Conservation (phyloP, 2,113 vertebrate species). For the Sinosuthora webbiana region DNA sequence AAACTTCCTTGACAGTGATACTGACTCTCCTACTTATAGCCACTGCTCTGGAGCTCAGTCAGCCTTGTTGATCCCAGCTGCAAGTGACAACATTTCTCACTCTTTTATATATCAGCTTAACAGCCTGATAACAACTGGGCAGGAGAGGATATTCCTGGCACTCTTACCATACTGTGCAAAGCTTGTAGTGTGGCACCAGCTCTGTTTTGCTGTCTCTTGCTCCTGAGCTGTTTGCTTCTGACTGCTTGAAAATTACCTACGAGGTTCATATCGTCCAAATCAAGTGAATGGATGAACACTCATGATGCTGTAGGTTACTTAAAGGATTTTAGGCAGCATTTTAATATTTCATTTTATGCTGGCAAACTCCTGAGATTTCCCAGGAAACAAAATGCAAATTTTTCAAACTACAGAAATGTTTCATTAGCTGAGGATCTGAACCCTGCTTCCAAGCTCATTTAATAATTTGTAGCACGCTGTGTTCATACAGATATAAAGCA, state of each 20-base stretch:
- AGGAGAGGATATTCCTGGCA: conserved; percentile 26
- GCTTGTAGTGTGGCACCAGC: background rate
- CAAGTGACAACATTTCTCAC: conserved; percentile 61
- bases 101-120: conserved; percentile 48
- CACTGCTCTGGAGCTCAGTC: background rate
- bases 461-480: background rate
- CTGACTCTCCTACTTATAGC: background rate
- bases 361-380: background rate
- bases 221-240: background rate
- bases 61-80: conserved; percentile 31
- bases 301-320: background rate
- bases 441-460: background rate
- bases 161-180: background rate
- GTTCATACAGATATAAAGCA: background rate
- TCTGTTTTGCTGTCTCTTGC: background rate
- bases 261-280: background rate
- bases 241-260: background rate
- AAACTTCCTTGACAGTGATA: background rate
- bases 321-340: background rate
- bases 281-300: background rate
- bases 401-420: background rate
- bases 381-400: background rate
- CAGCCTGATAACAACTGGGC: conserved; percentile 45
- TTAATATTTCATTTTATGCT: background rate
- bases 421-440: background rate